phyloP scores from a whole-genome alignment of 2,797 vertebrate genomes.

The Protonibea diacanthus region DNA sequence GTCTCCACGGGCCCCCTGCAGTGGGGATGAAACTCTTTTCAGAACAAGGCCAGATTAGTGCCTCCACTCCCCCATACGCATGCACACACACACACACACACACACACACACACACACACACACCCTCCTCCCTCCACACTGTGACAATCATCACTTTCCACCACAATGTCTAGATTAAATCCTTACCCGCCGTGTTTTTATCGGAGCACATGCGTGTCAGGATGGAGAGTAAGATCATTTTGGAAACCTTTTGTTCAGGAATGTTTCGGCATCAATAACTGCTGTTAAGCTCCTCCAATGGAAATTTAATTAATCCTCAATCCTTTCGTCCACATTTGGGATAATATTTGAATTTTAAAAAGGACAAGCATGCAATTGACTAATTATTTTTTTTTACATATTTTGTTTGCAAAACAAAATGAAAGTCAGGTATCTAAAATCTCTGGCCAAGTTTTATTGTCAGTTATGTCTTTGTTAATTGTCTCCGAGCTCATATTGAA shows the following conservation, averaged over 20 bases:
- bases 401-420: too few relatives aligned
- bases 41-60: conserved; percentile 67
- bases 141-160: conserved; percentile 47
- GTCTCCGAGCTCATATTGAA: background rate
- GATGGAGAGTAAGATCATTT: conserved; percentile 14
- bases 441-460: too few relatives aligned
- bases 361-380: background rate
- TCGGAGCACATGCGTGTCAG: conserved; percentile 24
- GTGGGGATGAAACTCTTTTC: conserved; percentile 59
- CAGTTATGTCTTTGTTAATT: too few relatives aligned
- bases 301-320: conserved; percentile 30
- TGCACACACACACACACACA: conserved; percentile 25
- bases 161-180: conserved; percentile 49
- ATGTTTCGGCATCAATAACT: conserved; percentile 29
- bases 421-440: too few relatives aligned
- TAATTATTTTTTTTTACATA: too few relatives aligned
- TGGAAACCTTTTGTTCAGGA: conserved; percentile 24
- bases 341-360: conserved; percentile 8
- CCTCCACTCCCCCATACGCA: background rate
- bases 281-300: conserved; percentile 45
- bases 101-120: conserved; percentile 36
- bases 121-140: conserved; percentile 16
- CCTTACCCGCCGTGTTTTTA: conserved; percentile 23
- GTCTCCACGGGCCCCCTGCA: conserved; percentile 43
- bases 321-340: conserved; percentile 11